phyloP scores from a whole-genome alignment of 2,797 vertebrate species.

The Ptychadena robeensis region DNA sequence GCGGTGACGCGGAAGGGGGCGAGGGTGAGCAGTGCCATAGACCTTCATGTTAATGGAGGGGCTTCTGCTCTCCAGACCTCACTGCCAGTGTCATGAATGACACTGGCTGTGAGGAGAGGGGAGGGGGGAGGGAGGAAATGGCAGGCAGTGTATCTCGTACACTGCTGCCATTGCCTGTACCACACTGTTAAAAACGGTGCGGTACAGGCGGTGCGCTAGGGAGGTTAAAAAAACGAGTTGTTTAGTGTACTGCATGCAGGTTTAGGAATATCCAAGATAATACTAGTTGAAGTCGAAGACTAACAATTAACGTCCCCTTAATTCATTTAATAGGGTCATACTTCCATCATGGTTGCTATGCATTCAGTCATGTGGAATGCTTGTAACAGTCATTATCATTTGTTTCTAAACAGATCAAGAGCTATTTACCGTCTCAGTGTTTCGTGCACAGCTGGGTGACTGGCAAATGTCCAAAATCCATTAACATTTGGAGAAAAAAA shows the following conservation, averaged over 20 bases:
- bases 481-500: constrained; percentile 87
- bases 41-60: too few relatives aligned
- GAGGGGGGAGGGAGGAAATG: too few relatives aligned
- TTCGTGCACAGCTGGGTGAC: constrained; percentile 81
- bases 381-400: constrained; percentile 78
- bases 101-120: too few relatives aligned
- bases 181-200: too few relatives aligned
- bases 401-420: constrained; percentile 85
- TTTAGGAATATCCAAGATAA: constrained; percentile 30
- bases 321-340: constrained; percentile 76
- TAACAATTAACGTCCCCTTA: constrained; percentile 64
- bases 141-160: too few relatives aligned
- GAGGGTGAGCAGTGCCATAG: too few relatives aligned
- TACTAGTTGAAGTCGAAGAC: constrained; percentile 66
- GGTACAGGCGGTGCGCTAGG: too few relatives aligned
- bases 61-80: too few relatives aligned
- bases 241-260: constrained; percentile 3
- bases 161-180: too few relatives aligned
- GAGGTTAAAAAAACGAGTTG: neutral
- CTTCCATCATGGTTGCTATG: constrained; percentile 73
- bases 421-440: constrained; percentile 82
- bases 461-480: constrained; percentile 82
- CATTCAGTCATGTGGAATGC: constrained; percentile 75
- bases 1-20: too few relatives aligned
- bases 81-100: too few relatives aligned